Evolutionary conservation across 2,888 invertebrate species (phyloP).

Genomic region (Drosophila affinis): DNA sequence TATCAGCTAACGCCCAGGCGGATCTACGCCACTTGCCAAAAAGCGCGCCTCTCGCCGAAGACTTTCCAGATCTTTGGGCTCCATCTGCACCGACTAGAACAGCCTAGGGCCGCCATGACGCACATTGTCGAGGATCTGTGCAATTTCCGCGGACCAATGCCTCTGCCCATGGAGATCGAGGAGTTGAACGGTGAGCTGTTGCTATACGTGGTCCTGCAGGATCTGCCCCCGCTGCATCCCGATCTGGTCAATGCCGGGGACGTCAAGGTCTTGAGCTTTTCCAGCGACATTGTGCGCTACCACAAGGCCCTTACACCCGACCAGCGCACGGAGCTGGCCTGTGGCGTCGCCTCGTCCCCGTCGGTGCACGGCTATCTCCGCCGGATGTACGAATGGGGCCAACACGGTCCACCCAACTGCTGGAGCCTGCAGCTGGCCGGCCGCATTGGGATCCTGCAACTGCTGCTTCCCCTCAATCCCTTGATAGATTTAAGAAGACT

Average conservation of each 20-base stretch:
- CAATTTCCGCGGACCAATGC: constrained; percentile 18
- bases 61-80: constrained; percentile 71
- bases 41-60: constrained; percentile 72
- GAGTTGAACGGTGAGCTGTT: constrained; percentile 76
- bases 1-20: constrained; percentile 15
- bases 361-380: constrained; percentile 3
- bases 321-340: constrained; percentile 45
- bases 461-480: constrained; percentile 55
- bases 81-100: constrained; percentile 72
- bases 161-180: constrained; percentile 35
- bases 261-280: constrained; percentile 66
- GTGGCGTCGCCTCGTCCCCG: constrained; percentile 32
- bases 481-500: constrained; percentile 55
- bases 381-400: constrained; percentile 29
- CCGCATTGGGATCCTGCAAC: constrained; percentile 71
- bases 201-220: constrained; percentile 61
- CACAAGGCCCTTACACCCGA: constrained; percentile 47
- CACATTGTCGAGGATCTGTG: constrained; percentile 59
- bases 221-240: background rate
- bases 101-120: constrained; percentile 54
- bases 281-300: constrained; percentile 58
- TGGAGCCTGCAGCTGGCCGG: constrained; percentile 65
- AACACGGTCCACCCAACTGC: constrained; percentile 38
- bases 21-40: constrained; percentile 42
- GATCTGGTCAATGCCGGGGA: constrained; percentile 45